Base-by-base conservation (phyloP, 1,140 invertebrate species). In the Rhopalosiphum maidis region DNA sequence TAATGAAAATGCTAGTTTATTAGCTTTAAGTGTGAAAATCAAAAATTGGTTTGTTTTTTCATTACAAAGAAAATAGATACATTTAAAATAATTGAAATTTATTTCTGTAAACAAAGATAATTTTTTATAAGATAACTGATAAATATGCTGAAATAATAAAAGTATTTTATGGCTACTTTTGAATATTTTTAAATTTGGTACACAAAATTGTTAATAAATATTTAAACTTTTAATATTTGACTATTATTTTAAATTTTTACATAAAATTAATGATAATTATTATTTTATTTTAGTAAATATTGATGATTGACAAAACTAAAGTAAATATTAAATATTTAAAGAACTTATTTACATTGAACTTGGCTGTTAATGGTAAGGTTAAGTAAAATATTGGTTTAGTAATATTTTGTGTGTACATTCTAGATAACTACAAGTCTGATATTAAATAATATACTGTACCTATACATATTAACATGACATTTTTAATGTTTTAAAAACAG, bases 241-340 rank as follows among this genome's bases (percentile, higher is more conserved):
- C 11, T 18, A 15, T 68, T n/a, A n/a, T 21, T 68, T 68, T 77
- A n/a, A 77, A 77, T 77, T 4, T 77, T 30, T n/a, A n/a, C 18
- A 2, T 77, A n/a, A n/a, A n/a, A n/a, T 35, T 77, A 35, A n/a
- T 4, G 60, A n/a, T 77, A 18, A 77, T 77, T n/a, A 68, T 68
- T 68, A n/a, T 68, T 77, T n/a, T 77, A 68, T 77, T 77, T 77
- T 77, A 77, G 60, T 77, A 77, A 77, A 3, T 77, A 77, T 77
- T 77, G 60, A 77, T 77, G 30, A 68, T 18, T 22, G 11, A 77
- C 60, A n/a, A n/a, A n/a, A n/a, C 15, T 18, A 77, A 18, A n/a
- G 15, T 77, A 18, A 77, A 77, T 68, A 68, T 15, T 68, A 18
- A n/a, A 68, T 18, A 68, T 22, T 68, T n/a, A 68, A 68, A 15